Conservation (phyloP, 1,140 invertebrate genomes). For the Eriocheir sinensis region DNA sequence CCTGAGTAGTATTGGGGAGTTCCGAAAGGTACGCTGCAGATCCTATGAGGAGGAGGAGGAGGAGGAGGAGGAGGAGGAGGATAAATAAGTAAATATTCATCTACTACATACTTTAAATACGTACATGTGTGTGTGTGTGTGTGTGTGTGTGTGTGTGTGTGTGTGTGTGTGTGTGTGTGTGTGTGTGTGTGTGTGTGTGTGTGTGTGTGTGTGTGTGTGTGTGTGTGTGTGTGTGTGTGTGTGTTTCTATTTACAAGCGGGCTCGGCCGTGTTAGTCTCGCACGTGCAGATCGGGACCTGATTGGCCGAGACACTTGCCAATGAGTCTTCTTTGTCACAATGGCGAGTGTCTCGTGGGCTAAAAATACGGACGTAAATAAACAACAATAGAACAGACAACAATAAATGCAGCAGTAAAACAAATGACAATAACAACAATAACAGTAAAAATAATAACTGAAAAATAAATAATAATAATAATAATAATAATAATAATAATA, state of each 20-base stretch:
- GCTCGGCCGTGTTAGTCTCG: not conserved
- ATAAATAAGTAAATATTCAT: not conserved
- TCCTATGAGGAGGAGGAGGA: constrained; percentile 8
- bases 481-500: too few species aligned
- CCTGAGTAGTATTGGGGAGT: constrained; percentile 61
- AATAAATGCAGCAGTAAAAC: not conserved
- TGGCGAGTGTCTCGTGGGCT: not conserved
- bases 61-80: not conserved
- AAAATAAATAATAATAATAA: not conserved
- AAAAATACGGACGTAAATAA: not conserved
- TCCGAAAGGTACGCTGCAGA: constrained; percentile 60
- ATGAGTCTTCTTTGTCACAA: not conserved
- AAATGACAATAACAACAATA: not conserved
- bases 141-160: constrained; percentile 3
- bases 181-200: constrained; percentile 12
- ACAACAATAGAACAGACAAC: not conserved
- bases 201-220: constrained; percentile 22
- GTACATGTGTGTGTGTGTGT: not conserved
- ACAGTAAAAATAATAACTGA: not conserved
- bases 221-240: not conserved
- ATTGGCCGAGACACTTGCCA: not conserved
- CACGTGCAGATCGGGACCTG: not conserved
- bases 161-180: constrained; percentile 12
- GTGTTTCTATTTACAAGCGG: not conserved
- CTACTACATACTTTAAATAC: too few species aligned